A percentile compares a stretch with the other conserved stretches of the same genome.
These are phyloP conservation scores for Chironomus striatipennis DNA, from an alignment of 1,140 invertebrate species.

Conservation along the genomic window DNA sequence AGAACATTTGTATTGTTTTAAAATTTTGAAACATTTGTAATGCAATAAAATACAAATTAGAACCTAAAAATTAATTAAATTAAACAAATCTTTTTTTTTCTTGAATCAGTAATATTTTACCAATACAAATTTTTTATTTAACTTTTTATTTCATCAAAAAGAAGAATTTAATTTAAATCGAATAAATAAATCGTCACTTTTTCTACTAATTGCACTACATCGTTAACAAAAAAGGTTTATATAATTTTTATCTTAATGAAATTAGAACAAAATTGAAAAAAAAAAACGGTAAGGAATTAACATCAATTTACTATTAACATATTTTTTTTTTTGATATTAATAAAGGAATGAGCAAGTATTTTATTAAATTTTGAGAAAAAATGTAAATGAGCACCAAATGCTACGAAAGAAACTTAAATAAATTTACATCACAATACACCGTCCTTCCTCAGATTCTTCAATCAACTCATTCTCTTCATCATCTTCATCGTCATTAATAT, in stretches of 20 bases:
- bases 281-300: background rate
- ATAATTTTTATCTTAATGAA: too few relatives aligned
- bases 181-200: slow-evolving; percentile 3
- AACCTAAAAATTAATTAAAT: background rate
- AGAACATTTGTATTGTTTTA: too few relatives aligned
- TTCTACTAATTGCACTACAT: slow-evolving; percentile 1
- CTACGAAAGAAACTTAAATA: too few relatives aligned
- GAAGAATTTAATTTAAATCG: background rate
- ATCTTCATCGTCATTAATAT: background rate
- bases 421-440: background rate
- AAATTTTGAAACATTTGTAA: too few relatives aligned
- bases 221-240: background rate
- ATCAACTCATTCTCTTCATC: background rate
- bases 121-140: background rate
- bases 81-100: background rate
- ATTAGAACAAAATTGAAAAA: background rate
- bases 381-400: too few relatives aligned
- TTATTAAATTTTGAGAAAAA: background rate
- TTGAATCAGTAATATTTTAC: background rate
- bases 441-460: background rate
- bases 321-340: background rate
- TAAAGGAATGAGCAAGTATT: slow-evolving; percentile 6
- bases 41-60: too few relatives aligned
- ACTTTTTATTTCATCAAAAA: background rate
- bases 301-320: background rate